A percentile compares a stretch with the other conserved stretches of the same genome.
phyloP scores from a whole-genome alignment of 1,140 invertebrate species.

The Agrypnia vestita region DNA sequence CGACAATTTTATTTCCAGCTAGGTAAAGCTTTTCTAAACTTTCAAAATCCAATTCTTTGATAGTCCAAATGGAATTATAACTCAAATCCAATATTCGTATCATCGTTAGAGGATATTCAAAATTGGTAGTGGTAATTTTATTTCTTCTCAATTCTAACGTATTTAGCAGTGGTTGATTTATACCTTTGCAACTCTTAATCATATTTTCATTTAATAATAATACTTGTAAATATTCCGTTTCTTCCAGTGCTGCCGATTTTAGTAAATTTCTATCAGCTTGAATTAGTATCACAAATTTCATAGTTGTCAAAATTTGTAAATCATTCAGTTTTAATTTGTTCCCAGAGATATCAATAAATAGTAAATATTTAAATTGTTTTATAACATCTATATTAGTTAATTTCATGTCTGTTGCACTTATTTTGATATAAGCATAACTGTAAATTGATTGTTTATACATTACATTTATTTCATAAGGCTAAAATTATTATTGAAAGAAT shows the following conservation, averaged over 20 bases:
- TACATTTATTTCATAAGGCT: neutral
- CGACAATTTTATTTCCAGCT: slow-evolving; percentile 69
- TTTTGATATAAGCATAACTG: slow-evolving; percentile 71
- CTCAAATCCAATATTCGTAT: slow-evolving; percentile 70
- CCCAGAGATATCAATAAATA: slow-evolving; percentile 73
- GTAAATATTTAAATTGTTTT: slow-evolving; percentile 70
- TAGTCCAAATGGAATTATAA: slow-evolving; percentile 70
- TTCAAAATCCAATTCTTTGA: slow-evolving; percentile 66
- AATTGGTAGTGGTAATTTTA: slow-evolving; percentile 64
- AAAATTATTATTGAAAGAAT: slow-evolving; percentile 2
- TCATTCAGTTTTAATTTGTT: slow-evolving; percentile 70
- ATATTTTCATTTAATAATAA: slow-evolving; percentile 72
- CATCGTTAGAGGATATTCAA: slow-evolving; percentile 65
- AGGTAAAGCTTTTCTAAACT: slow-evolving; percentile 71
- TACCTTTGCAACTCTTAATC: slow-evolving; percentile 68
- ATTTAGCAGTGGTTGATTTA: slow-evolving; percentile 71
- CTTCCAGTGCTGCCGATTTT: slow-evolving; percentile 67
- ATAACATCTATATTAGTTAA: slow-evolving; percentile 71
- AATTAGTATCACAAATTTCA: slow-evolving; percentile 72
- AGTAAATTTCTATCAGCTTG: slow-evolving; percentile 72
- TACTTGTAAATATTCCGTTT: slow-evolving; percentile 73
- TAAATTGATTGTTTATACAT: slow-evolving; percentile 29
- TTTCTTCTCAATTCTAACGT: slow-evolving; percentile 73
- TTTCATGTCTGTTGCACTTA: slow-evolving; percentile 66
- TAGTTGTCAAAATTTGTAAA: slow-evolving; percentile 68